Base-by-base conservation (phyloP, 2,113 vertebrate species). In the Aldabrachelys gigantea region DNA sequence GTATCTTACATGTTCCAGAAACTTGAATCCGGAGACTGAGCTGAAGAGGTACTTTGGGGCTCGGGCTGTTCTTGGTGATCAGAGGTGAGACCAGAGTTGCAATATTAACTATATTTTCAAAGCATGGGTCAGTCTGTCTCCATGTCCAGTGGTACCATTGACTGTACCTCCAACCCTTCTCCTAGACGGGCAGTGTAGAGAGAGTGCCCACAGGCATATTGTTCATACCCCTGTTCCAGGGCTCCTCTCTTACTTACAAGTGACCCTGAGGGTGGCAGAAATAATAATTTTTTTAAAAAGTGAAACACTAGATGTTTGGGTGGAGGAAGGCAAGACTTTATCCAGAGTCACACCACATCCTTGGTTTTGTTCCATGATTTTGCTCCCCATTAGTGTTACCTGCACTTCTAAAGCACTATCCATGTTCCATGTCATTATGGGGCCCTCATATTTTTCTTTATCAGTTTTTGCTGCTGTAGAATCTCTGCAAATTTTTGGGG, bases 1-100 rank as follows among this genome's bases (percentile, higher is more conserved):
- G 47, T 8, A 11, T 91, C 89, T 89, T 29, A 24, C 52, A 35
- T 75, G 91, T 84, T 94, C 85, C 87, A 99, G 99, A 95, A 99
- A 99, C 98, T 97, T 99, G 97, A 99, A 99, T 97, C 98, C 99
- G 86, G 99, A 99, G 95, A 99, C 99, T 0, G 99, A 99, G 97
- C 96, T 99, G 95, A 99, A 99, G 97, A 99, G 99, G 97, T 99
- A 99, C 96, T 99, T 99, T 59, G 99, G 99, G 57, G 99, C 99
- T 93, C 99, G 99, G 14, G 99, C 99, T 5, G 98, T 99, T 90
- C 98, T 99, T 2, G 99, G 99, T 10, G 99, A 99, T 85, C 99
- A 99, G 96, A 99, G 99, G 99, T 99, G 95, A 97, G 98, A 76
- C 3, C 52, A 41, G 3, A 6, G 44, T 17, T 19, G 41, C 44